Evolutionary conservation across 2,797 vertebrate genomes (phyloP), one percentile per base, ranked within the genome.

Genomic region (Myotis pilosus): DNA sequence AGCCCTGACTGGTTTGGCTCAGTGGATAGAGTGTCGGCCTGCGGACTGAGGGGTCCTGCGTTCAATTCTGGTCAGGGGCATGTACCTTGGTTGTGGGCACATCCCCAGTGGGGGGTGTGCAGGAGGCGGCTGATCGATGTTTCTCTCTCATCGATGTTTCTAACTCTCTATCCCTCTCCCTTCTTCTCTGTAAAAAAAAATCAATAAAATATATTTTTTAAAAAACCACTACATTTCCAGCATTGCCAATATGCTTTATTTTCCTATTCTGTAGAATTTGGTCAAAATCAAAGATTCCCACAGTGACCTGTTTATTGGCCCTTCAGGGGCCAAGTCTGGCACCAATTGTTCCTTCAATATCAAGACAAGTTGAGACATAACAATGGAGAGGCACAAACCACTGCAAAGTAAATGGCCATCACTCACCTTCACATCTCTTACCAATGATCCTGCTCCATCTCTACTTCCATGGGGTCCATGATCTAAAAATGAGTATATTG

Each of bases 251-350:
- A 94, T 41, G 68, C 13, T 91, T 84, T 94, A 69, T 38, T 55
- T 91, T 94, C 20, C 23, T 76, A 71, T 75, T 75, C 41, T 89
- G 28, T 87, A 76, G 38, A 84, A 92, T 60, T 89, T 88, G 44
- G 19, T 25, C 72, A 69, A 80, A 87, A 57, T 81, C 51, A 72
- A 90, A 78, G n/a, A 84, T 75, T 91, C 41, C 30, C 19, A 33
- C 33, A n/a, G 69, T 78, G 9, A 30, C 33, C 17, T 91, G 16
- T 83, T 94, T 53, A 55, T 55, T 17, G 80, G 30, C 49, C 55
- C 92, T 75, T 55, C 25, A 91, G 3, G n/a, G 6, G n/a, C 49
- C 69, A 74, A 47, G 25, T 68, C 71, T 80, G 44, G 44, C 72
- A 75, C 53, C 83, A 76, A 2, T 51, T 88, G 2, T 19, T 94